Base-by-base conservation (phyloP, 2,888 invertebrate species). In the Colletes collaris region DNA sequence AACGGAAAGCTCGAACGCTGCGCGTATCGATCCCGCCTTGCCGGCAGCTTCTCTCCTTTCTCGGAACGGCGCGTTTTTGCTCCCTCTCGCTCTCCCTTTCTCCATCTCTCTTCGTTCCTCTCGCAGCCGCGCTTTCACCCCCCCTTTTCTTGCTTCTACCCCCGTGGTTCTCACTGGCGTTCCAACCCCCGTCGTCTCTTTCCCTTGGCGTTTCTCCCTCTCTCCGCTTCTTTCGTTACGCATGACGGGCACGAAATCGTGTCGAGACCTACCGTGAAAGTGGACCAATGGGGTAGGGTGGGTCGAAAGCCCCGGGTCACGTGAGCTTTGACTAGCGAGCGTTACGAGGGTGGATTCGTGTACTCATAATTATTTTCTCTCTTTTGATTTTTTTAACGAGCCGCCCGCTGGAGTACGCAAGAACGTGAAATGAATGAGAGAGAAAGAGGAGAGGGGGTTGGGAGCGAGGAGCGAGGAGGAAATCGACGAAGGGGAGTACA, bases 311-410 rank as follows among this genome's bases (percentile, higher is more conserved):
- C 74, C 79, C 62, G 78, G 79, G 81, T 85, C 87, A 83, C 83
- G 83, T 87, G 85, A 87, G 85, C 87, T 86, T 86, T 86, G 86
- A 87, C 86, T 85, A 86, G 83, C 73, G 87, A 87, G 75, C 86
- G 83, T 87, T 83, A 86, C 85, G 67, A 85, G 80, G 79, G 81
- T 81, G 74, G 85, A 79, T 80, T 83, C 81, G 79, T 82, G 76
- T 83, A 73, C 85, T 85, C 81, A 63, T 85, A 87, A 86, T 86
- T 86, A 86, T 83, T 86, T 86, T 86, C 62, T 81, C 79, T 81
- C 76, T 81, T 83, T 81, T 84, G 77, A 84, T 84, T 86, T 82
- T 84, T 86, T 86, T 84, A 83, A 84, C 79, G 82, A 85, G 83
- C 80, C 70, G 76, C 74, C 76, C 49, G n/a, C 67, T 56, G 50